Conservation (phyloP, 2,113 vertebrate genomes). For the Dicrurus megarhynchus region DNA sequence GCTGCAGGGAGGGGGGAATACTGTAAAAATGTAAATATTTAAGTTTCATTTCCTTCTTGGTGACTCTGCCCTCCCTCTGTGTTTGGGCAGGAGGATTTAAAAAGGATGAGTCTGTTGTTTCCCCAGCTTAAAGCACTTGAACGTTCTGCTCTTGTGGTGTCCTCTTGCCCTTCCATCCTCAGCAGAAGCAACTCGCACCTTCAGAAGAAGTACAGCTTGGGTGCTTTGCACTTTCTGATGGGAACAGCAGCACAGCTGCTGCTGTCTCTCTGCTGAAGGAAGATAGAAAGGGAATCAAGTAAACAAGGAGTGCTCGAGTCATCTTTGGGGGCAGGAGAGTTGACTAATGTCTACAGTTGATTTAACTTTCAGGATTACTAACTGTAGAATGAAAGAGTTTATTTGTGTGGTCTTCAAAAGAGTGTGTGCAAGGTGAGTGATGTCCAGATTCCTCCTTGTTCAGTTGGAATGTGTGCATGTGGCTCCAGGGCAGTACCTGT, state of each 20-base stretch:
- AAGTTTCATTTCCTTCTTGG: neutral
- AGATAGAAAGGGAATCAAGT: neutral
- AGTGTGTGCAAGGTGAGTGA: neutral
- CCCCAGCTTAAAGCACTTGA: neutral
- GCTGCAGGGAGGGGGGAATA: neutral
- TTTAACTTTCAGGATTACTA: neutral
- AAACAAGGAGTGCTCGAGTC: neutral
- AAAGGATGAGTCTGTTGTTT: neutral
- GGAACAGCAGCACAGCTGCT: neutral
- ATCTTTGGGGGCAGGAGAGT: neutral
- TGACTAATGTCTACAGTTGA: neutral
- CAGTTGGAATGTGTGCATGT: rapidly evolving
- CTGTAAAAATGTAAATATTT: neutral
- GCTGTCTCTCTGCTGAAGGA: neutral
- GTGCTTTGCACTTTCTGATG: neutral
- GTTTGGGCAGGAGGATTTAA: neutral
- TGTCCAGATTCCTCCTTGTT: neutral
- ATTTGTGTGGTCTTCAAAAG: neutral
- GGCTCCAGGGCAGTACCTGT: neutral
- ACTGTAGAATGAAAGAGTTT: neutral
- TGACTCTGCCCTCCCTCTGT: neutral
- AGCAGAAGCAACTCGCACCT: neutral
- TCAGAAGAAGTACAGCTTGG: neutral
- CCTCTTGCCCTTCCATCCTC: neutral
- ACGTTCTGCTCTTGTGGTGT: neutral